Conservation (phyloP, 2,113 vertebrate genomes). For the Tichodroma muraria region DNA sequence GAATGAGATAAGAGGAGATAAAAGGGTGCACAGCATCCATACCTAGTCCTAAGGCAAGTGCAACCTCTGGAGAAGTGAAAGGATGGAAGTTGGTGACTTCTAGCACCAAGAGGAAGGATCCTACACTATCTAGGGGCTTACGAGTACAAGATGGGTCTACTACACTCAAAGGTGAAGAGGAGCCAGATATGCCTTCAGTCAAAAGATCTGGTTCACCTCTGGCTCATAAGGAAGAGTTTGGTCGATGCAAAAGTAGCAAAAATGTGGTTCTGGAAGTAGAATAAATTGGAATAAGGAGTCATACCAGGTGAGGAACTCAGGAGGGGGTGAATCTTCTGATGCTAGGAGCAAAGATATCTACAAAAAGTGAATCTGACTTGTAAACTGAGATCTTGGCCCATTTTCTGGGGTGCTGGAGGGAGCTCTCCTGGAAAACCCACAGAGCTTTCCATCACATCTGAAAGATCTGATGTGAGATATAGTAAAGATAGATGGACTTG, state of each 20-base stretch:
- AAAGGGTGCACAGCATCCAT: background rate
- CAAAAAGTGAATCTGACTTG: background rate
- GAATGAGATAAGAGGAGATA: background rate
- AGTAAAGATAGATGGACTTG: background rate
- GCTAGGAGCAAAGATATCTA: background rate
- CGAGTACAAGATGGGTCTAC: background rate
- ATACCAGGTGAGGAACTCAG: background rate
- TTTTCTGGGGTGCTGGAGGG: background rate
- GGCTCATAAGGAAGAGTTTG: background rate
- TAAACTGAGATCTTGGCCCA: background rate
- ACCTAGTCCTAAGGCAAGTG: background rate
- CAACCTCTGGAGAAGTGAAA: background rate
- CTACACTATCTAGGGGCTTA: background rate
- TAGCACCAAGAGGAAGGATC: background rate
- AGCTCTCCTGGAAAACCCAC: background rate
- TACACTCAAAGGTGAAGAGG: background rate
- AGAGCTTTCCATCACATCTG: background rate
- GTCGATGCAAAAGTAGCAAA: background rate
- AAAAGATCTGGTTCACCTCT: background rate
- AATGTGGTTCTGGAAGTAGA: background rate
- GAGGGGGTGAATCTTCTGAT: background rate
- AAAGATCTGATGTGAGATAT: background rate
- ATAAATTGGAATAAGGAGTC: background rate
- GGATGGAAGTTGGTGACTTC: background rate
- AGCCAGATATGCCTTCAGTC: background rate